Evolutionary conservation across 1,140 invertebrate genomes (phyloP).

Genomic region (Yoshiicerus persimilis): DNA sequence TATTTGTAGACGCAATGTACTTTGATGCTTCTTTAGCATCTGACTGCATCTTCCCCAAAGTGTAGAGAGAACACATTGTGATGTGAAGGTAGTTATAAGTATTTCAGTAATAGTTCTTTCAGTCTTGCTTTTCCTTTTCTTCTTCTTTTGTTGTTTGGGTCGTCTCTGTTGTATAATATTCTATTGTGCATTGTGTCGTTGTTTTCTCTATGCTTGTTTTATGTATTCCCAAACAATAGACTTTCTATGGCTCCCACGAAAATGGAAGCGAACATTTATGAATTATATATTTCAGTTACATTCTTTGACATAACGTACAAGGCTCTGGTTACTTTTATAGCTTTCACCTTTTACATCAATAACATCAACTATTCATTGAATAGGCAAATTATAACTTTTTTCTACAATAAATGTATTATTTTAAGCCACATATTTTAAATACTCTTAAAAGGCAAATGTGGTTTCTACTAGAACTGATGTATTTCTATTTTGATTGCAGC

Average conservation of each 20-base stretch:
- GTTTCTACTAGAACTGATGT: no score
- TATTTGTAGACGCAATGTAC: neutral
- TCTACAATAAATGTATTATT: no score
- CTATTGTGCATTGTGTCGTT: neutral
- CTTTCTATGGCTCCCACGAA: neutral
- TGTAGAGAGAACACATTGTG: neutral
- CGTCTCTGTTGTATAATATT: neutral
- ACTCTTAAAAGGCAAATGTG: no score
- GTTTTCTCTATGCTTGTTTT: neutral
- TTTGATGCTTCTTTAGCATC: neutral
- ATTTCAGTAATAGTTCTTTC: neutral
- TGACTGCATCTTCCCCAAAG: neutral
- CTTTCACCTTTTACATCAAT: no score
- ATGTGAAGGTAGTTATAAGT: neutral
- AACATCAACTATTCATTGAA: no score
- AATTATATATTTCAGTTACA: neutral
- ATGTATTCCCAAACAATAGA: neutral
- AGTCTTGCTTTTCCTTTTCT: neutral
- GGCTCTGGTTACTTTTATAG: no score
- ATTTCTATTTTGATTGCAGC: no score
- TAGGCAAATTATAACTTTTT: no score
- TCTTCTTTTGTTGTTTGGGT: neutral
- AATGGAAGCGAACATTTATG: neutral
- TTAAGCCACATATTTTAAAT: no score
- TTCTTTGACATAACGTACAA: neutral